Base-by-base conservation (phyloP, 2,797 vertebrate species). In the Hozukius guyotensis region DNA sequence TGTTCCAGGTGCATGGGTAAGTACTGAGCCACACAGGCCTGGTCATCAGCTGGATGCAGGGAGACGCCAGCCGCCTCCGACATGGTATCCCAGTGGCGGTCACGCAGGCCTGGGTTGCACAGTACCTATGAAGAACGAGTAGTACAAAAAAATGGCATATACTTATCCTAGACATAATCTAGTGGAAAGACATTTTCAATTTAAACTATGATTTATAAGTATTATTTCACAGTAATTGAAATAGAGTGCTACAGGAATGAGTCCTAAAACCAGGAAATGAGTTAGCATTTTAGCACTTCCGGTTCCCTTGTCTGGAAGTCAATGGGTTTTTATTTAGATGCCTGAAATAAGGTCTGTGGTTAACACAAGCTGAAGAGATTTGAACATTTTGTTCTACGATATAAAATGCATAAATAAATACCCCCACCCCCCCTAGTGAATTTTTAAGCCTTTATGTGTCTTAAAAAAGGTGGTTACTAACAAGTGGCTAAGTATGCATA, bases 61-160 rank as follows among this genome's bases (percentile, higher is more conserved):
- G 94, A 68, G 49, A 92, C 91, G 10, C 95, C 95, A 5, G 93
- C 94, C 20, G 95, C 83, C 66, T 86, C 75, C 0, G 97, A 97
- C 96, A 98, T 96, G 70, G 95, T 91, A 2, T 97, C 93, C 97
- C 97, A 98, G 85, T 97, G 97, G 27, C 97, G 93, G 25, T 96
- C 88, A 14, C 96, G 95, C 79, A 98, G 90, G 31, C 96, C 97
- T 2, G 97, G 97, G 83, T 96, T 98, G 82, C 97, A 97, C 65
- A 99, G 87, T 32, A 95, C 93, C 95, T 95, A 22, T 9, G 13
- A n/a, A 32, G 25, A 52, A 65, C 8, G 16, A 60, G 25, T 1
- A 8, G 18, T 25, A 42, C 14, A 64, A 42, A 27, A 66, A 31
- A 52, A 14, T 25, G 5, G 24, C 1, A 2, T 32, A n/a, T 52